phyloP scores from a whole-genome alignment of 2,888 invertebrate genomes.

The Ormyrus thymus region DNA sequence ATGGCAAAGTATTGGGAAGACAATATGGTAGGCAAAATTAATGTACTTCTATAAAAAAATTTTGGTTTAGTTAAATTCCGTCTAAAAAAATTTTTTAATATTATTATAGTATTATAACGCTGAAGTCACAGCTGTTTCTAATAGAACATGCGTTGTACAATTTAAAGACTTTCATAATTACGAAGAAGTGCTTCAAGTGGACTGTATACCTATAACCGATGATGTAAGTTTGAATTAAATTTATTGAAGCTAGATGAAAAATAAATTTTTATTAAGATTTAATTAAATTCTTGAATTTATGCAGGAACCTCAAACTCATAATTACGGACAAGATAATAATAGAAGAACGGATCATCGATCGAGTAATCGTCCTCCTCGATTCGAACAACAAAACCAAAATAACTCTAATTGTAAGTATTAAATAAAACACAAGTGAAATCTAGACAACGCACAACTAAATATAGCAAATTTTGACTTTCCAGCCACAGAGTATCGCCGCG shows the following conservation, averaged over 20 bases:
- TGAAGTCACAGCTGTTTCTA: slow-evolving; percentile 86
- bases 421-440: background rate
- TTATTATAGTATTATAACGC: slow-evolving; percentile 86
- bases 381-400: slow-evolving; percentile 68
- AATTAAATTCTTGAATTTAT: slow-evolving; percentile 38
- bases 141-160: slow-evolving; percentile 89
- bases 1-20: slow-evolving; percentile 96
- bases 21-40: slow-evolving; percentile 80
- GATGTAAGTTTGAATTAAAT: slow-evolving; percentile 47
- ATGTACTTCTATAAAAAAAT: slow-evolving; percentile 23
- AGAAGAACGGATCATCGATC: slow-evolving; percentile 65
- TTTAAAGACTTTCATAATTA: slow-evolving; percentile 93
- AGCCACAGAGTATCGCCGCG: slow-evolving; percentile 69
- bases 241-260: slow-evolving; percentile 5
- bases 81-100: no score
- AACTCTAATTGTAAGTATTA: slow-evolving; percentile 63
- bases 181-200: slow-evolving; percentile 89
- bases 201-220: slow-evolving; percentile 83
- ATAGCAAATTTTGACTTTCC: slow-evolving; percentile 23
- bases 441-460: slow-evolving; percentile 6
- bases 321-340: slow-evolving; percentile 62
- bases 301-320: slow-evolving; percentile 60
- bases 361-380: slow-evolving; percentile 66
- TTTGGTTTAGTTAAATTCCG: slow-evolving; percentile 24
- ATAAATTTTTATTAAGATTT: background rate